Conservation (phyloP, 2,113 vertebrate species). For the Sciurus niger region DNA sequence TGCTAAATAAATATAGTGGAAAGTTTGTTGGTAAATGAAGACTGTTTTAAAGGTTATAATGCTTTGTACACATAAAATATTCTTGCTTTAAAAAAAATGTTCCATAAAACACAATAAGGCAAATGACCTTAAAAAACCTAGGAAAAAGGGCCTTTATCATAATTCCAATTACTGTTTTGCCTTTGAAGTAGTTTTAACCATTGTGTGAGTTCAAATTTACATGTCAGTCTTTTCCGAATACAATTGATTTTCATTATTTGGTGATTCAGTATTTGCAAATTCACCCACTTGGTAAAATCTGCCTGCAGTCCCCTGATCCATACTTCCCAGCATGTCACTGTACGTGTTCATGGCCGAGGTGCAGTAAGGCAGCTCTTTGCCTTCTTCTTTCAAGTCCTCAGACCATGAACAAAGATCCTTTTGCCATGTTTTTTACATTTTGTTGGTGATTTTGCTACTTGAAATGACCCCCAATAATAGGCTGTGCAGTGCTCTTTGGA, state of each 20-base stretch:
- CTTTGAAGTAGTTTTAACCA: background rate
- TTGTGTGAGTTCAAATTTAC: background rate
- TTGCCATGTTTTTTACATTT: background rate
- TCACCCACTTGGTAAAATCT: constrained; percentile 1
- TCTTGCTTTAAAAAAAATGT: constrained; percentile 54
- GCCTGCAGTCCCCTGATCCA: background rate
- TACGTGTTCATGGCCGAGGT: background rate
- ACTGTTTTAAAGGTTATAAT: constrained; percentile 72
- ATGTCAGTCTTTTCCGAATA: background rate
- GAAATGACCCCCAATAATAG: background rate
- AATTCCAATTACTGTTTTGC: background rate
- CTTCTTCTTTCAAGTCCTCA: background rate
- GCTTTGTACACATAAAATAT: constrained; percentile 82
- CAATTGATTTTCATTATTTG: background rate
- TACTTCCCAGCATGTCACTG: background rate
- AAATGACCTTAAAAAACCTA: background rate
- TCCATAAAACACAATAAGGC: background rate
- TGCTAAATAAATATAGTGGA: constrained; percentile 56
- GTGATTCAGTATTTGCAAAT: background rate
- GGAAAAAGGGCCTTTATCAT: background rate
- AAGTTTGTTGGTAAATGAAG: constrained; percentile 68
- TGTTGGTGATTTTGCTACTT: background rate
- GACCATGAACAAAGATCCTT: background rate
- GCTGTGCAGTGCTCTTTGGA: background rate
- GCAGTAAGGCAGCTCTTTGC: background rate